Evolutionary conservation across 2,797 vertebrate species (phyloP).

Genomic region (Gobionotothen gibberifrons): DNA sequence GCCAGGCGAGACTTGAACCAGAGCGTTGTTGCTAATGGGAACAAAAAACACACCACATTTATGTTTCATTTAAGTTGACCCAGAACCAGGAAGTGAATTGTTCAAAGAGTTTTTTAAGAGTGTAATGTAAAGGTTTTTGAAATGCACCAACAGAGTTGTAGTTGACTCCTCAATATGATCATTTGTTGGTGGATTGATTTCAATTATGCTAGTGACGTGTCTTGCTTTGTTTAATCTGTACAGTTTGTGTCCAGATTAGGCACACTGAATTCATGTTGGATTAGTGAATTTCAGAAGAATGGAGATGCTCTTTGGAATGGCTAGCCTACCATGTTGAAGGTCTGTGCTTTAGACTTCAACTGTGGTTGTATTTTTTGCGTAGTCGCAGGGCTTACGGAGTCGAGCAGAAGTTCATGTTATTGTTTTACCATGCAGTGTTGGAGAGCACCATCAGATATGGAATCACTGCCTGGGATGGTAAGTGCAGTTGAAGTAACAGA

Average conservation of each 20-base stretch:
- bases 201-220: neutral
- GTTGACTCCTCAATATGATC: no score
- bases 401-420: no score
- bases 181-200: no score
- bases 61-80: neutral
- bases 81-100: neutral
- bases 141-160: no score
- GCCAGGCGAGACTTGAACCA: neutral
- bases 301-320: neutral
- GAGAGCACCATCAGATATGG: no score
- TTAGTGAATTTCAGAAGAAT: neutral
- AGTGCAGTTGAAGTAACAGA: no score
- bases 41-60: neutral
- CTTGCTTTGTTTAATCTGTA: neutral
- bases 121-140: fast-evolving
- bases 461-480: no score
- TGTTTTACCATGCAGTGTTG: no score
- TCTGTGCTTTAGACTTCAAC: no score
- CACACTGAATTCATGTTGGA: neutral
- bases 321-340: no score
- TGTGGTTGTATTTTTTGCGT: no score
- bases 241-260: neutral
- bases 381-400: no score
- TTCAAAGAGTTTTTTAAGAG: neutral
- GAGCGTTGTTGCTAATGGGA: neutral